Percentiles rank a stretch among this genome's conserved stretches.
Conservation (phyloP, 2,113 vertebrate species). For the Phycodurus eques region DNA sequence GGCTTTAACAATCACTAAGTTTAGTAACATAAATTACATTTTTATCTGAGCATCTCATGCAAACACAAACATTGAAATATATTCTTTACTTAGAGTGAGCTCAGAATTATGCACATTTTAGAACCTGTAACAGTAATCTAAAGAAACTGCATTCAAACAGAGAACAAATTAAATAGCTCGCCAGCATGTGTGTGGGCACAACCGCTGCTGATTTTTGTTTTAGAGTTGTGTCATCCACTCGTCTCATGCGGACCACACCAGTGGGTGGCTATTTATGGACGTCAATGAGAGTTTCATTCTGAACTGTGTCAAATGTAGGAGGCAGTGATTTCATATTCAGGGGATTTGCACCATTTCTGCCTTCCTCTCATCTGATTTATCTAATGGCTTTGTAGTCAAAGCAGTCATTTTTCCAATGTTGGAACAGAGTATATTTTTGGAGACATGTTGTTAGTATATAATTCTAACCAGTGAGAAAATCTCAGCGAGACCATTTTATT, state of each 20-base stretch:
- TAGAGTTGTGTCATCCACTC: slow-evolving; percentile 28
- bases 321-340: slow-evolving; percentile 31
- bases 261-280: slow-evolving; percentile 51
- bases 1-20: neutral
- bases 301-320: slow-evolving; percentile 58
- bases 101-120: neutral
- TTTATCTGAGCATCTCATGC: neutral
- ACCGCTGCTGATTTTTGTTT: slow-evolving; percentile 22
- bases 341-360: slow-evolving; percentile 34
- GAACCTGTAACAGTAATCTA: neutral
- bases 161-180: slow-evolving; percentile 4
- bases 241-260: slow-evolving; percentile 40
- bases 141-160: slow-evolving; percentile 5
- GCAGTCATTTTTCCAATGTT: neutral
- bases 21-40: neutral
- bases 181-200: slow-evolving; percentile 17
- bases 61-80: neutral
- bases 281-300: slow-evolving; percentile 46
- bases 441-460: neutral
- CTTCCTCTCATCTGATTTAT: slow-evolving; percentile 56
- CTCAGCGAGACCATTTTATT: neutral
- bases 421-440: neutral
- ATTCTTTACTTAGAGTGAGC: neutral
- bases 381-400: slow-evolving; percentile 15
- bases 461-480: neutral